These are phyloP conservation scores for Apamea epomidion DNA, from an alignment of 2,888 invertebrate genomes.

Conservation along the genomic window DNA sequence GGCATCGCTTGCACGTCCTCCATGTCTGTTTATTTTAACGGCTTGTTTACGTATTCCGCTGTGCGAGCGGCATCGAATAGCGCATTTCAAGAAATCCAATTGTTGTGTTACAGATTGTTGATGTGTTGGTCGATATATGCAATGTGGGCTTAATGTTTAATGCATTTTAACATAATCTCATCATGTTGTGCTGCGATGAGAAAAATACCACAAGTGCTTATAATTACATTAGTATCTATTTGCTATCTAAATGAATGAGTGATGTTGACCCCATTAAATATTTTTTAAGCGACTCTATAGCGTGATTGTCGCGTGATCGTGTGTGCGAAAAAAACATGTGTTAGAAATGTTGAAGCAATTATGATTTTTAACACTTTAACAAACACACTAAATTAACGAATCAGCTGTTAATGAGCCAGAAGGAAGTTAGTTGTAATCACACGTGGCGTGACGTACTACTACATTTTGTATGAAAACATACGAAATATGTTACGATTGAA, in stretches of 20 bases:
- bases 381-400: slow-evolving; percentile 17
- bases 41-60: slow-evolving; percentile 16
- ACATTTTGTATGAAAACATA: slow-evolving; percentile 17
- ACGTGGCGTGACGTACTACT: slow-evolving; percentile 32
- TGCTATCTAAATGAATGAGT: slow-evolving; percentile 55
- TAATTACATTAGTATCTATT: slow-evolving; percentile 42
- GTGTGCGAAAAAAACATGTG: slow-evolving; percentile 42
- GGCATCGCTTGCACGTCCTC: slow-evolving; percentile 44
- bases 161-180: slow-evolving; percentile 58
- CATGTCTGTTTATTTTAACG: slow-evolving; percentile 51
- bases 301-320: slow-evolving; percentile 64
- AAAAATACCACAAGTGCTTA: slow-evolving; percentile 27
- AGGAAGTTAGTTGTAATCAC: slow-evolving; percentile 25
- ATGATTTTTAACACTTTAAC: slow-evolving; percentile 39
- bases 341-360: slow-evolving; percentile 39
- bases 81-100: slow-evolving; percentile 34
- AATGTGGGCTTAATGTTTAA: slow-evolving; percentile 54
- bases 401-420: slow-evolving; percentile 52
- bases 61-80: slow-evolving; percentile 44
- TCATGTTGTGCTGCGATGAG: slow-evolving; percentile 44
- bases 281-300: slow-evolving; percentile 52
- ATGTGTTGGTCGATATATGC: slow-evolving; percentile 43
- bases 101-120: slow-evolving; percentile 18
- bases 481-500: background rate
- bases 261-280: slow-evolving; percentile 59